A percentile compares a stretch with the other conserved stretches of the same genome.
These are phyloP conservation scores for Zaprionus vittiger DNA, from an alignment of 1,140 invertebrate species.

Conservation along the genomic window DNA sequence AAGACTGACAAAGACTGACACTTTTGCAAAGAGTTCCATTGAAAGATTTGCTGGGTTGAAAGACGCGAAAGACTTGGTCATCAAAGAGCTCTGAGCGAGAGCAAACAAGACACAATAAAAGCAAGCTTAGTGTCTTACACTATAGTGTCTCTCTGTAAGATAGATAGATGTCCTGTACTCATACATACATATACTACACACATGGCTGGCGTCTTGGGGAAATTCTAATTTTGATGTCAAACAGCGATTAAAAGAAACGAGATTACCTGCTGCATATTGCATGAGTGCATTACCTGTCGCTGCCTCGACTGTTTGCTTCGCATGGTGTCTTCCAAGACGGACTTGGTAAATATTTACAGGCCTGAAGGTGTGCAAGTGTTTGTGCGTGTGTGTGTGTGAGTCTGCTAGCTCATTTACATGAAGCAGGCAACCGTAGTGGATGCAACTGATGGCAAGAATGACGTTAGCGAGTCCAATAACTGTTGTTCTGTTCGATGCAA, in stretches of 20 bases:
- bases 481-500: conserved; percentile 43
- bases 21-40: conserved; percentile 21
- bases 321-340: background rate
- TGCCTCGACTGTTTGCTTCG: conserved; percentile 46
- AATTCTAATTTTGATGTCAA: conserved; percentile 84
- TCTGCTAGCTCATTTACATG: conserved; percentile 64
- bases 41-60: background rate
- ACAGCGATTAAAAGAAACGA: conserved; percentile 84
- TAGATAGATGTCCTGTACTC: too few relatives aligned
- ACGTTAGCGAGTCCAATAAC: conserved; percentile 79
- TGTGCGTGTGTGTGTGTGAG: conserved; percentile 5
- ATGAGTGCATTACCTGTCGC: conserved; percentile 70
- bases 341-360: conserved; percentile 2
- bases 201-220: conserved; percentile 68
- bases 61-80: background rate
- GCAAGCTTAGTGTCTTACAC: background rate
- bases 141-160: background rate
- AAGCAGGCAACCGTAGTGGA: conserved; percentile 41
- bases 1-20: conserved; percentile 40
- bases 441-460: conserved; percentile 72
- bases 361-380: background rate
- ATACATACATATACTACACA: background rate
- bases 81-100: background rate
- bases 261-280: conserved; percentile 83
- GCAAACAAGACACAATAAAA: conserved; percentile 38